phyloP scores from a whole-genome alignment of 1,140 invertebrate species.

The Drosophila quadrilineata region DNA sequence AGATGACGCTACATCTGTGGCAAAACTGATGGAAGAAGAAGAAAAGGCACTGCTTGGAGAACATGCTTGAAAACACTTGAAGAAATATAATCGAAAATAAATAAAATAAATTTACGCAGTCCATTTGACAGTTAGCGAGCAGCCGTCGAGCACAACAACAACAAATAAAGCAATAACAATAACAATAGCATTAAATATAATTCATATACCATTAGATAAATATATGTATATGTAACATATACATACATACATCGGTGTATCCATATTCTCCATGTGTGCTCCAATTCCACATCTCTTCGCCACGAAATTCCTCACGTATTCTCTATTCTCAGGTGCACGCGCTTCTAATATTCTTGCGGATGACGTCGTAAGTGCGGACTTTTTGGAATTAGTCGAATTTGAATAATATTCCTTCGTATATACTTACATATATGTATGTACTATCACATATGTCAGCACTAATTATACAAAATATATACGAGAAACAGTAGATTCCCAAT shows the following conservation, averaged over 20 bases:
- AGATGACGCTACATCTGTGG: slow-evolving; percentile 59
- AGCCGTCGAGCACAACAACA: slow-evolving; percentile 48
- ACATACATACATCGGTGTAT: slow-evolving; percentile 6
- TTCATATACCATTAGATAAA: slow-evolving; percentile 16
- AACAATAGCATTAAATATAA: slow-evolving; percentile 36
- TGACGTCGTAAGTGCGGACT: too few relatives aligned
- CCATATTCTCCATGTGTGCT: slow-evolving; percentile 22
- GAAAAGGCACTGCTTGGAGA: slow-evolving; percentile 50
- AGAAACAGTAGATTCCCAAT: too few relatives aligned
- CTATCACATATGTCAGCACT: too few relatives aligned
- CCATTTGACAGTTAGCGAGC: slow-evolving; percentile 66
- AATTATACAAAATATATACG: too few relatives aligned
- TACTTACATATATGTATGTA: too few relatives aligned
- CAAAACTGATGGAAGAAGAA: too few relatives aligned
- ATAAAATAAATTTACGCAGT: slow-evolving; percentile 65
- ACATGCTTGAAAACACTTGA: slow-evolving; percentile 42
- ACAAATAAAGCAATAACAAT: slow-evolving; percentile 41
- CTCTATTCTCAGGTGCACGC: too few relatives aligned
- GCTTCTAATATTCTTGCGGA: not conserved
- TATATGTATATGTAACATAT: not conserved
- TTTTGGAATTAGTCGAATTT: too few relatives aligned
- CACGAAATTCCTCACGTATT: too few relatives aligned
- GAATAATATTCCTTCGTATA: too few relatives aligned
- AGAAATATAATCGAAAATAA: slow-evolving; percentile 71
- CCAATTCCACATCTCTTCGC: slow-evolving; percentile 17